Conservation (phyloP, 64 coral and sea anemone species). For the Montipora capricornis region DNA sequence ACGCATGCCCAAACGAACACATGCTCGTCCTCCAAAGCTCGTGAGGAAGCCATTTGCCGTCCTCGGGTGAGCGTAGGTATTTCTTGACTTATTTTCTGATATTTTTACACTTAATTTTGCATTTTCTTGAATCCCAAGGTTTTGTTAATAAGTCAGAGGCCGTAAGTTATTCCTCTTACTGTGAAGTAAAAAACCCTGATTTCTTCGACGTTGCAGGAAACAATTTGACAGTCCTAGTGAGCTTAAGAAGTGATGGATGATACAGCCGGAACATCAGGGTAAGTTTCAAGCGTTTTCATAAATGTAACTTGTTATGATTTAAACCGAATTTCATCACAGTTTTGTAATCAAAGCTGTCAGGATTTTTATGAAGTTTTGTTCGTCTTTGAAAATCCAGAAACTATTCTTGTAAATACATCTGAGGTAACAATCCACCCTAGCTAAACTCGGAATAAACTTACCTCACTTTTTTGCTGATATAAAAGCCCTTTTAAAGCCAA, state of each 20-base stretch:
- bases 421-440: background rate
- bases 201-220: no score
- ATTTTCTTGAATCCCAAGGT: no score
- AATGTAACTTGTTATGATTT: constrained; percentile 23
- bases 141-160: no score
- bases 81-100: background rate
- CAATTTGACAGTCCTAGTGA: no score
- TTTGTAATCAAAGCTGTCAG: background rate
- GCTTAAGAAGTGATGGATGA: background rate
- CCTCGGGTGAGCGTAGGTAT: background rate
- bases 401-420: background rate
- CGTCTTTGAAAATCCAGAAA: background rate
- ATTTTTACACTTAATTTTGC: no score
- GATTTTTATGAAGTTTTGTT: background rate
- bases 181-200: no score
- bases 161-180: no score
- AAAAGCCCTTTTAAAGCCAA: background rate
- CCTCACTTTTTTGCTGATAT: background rate
- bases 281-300: constrained; percentile 30
- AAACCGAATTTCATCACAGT: constrained; percentile 20
- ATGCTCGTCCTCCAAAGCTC: no score
- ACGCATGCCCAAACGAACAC: no score
- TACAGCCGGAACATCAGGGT: constrained; percentile 46
- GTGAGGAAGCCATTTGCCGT: background rate
- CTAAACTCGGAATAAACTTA: background rate